Conservation (phyloP, 2,797 vertebrate species). For the Phylloscopus collybita region DNA sequence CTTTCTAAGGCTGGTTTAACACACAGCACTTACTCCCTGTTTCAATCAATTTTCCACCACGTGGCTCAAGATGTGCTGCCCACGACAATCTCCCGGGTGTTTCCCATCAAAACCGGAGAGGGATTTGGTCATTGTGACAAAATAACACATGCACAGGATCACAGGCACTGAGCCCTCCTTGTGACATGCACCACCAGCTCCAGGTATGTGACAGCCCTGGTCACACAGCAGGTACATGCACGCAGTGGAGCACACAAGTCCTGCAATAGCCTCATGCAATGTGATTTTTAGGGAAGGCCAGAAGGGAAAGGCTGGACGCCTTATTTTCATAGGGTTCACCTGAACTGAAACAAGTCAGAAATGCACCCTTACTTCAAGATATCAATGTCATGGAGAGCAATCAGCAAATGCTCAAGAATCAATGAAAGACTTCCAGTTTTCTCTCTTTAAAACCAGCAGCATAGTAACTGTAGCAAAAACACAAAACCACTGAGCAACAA, state of each 20-base stretch:
- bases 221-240: background rate
- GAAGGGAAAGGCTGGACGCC: background rate
- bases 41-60: background rate
- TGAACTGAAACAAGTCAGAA: background rate
- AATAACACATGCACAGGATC: background rate
- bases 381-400: background rate
- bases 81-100: background rate
- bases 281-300: background rate
- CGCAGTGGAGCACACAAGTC: fast-evolving
- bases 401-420: background rate
- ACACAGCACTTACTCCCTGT: background rate
- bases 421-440: background rate
- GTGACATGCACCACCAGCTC: fast-evolving
- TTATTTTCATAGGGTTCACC: background rate
- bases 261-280: fast-evolving
- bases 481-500: background rate
- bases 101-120: background rate
- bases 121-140: background rate
- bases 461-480: background rate
- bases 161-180: background rate
- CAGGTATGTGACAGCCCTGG: fast-evolving
- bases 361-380: background rate
- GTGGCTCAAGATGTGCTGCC: fast-evolving
- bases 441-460: background rate
- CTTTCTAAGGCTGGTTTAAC: background rate